Base-by-base conservation (phyloP, 2,797 vertebrate species). In the Pygocentrus nattereri region DNA sequence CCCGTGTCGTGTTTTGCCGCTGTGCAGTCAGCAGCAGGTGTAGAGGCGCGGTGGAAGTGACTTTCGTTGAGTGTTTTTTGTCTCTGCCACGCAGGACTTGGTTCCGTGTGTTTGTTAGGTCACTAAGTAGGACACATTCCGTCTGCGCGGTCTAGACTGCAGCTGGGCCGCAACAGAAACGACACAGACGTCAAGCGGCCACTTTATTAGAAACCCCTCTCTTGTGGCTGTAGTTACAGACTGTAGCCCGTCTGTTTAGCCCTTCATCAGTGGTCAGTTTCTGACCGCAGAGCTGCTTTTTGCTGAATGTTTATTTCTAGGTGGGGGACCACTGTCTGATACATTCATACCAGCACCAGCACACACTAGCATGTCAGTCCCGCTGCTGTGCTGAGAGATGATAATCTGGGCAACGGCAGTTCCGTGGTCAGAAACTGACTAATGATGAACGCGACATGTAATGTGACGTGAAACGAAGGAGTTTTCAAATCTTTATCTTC, bases 21-120 rank as follows among this genome's bases (percentile, higher is more conserved):
- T 80, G 64, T 75, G 74, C 76, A 23, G 34, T 71, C 34, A 16
- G 72, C 69, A 71, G 68, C 59, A 82, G 77, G 80, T 74, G 74
- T 21, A 69, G 44, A 25, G 30, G 18, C 74, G 47, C 44, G 12
- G n/a, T 80, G 79, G 31, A 58, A 30, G 8, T 2, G 41, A 44
- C 41, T 64, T 65, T 21, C 25, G 21, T n/a, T 61, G 27, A 58
- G 27, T 79, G 11, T 52, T 75, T 62, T 54, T 34, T 18, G n/a
- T n/a, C 18, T 44, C 27, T 21, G 31, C 11, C 10, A 44, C 8
- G 41, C 72, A 19, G 6, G 31, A 30, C 30, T 25, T n/a, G 21
- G 34, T n/a, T 34, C 11, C 3, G 18, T 59, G n/a, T 59, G 23
- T 11, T 15, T 16, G 25, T 13, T 15, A 30, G 13, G 11, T 61